These are phyloP conservation scores for Scartelaos histophorus DNA, from an alignment of 2,113 vertebrate species.

Conservation along the genomic window DNA sequence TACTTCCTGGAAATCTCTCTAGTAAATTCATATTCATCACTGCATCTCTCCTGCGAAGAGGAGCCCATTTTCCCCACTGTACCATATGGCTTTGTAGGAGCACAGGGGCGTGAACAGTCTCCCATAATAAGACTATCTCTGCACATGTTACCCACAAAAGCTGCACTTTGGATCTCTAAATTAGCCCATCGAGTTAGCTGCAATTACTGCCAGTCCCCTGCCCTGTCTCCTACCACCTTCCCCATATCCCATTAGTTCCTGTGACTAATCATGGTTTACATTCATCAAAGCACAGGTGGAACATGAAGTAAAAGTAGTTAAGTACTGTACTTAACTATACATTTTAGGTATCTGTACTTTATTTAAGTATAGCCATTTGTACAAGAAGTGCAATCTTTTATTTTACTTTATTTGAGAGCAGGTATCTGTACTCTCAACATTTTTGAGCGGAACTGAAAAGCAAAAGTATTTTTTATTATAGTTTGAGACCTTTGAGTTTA, in stretches of 20 bases:
- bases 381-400: no score
- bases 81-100: slow-evolving; percentile 51
- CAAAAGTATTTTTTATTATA: no score
- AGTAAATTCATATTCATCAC: slow-evolving; percentile 8
- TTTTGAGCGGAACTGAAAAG: no score
- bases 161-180: slow-evolving; percentile 43
- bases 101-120: slow-evolving; percentile 22
- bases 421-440: no score
- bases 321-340: no score
- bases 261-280: slow-evolving; percentile 59
- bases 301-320: no score
- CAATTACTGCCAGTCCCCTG: slow-evolving; percentile 68
- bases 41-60: slow-evolving; percentile 24
- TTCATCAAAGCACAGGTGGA: slow-evolving; percentile 30
- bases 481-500: no score
- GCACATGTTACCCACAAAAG: slow-evolving; percentile 60
- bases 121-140: slow-evolving; percentile 57
- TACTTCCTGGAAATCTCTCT: slow-evolving; percentile 1
- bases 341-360: no score
- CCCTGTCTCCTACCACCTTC: slow-evolving; percentile 41
- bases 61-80: slow-evolving; percentile 26
- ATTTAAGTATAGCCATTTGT: no score
- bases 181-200: slow-evolving; percentile 47
- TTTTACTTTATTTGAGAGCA: no score
- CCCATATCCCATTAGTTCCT: slow-evolving; percentile 52